Evolutionary conservation across 2,797 vertebrate species (phyloP).

Genomic region (Megaceryle alcyon): DNA sequence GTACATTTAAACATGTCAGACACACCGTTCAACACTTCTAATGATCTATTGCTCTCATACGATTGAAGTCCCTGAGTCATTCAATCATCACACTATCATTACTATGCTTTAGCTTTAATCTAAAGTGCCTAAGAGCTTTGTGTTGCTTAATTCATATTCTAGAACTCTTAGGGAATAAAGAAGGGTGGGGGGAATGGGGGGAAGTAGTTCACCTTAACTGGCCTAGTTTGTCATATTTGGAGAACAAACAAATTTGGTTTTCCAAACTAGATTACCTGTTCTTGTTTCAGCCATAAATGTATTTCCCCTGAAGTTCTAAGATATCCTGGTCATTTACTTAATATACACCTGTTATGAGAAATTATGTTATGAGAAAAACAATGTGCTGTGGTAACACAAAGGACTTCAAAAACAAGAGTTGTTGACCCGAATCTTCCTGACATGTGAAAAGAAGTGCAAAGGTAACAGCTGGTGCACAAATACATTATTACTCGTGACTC

Average conservation of each 20-base stretch:
- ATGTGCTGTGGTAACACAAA: neutral
- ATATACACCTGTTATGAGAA: neutral
- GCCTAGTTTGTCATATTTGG: neutral
- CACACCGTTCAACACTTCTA: conserved; percentile 78
- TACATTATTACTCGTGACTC: neutral
- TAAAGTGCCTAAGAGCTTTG: conserved; percentile 44
- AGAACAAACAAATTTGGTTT: neutral
- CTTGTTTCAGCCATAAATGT: neutral
- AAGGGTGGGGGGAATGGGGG: neutral
- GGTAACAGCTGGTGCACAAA: neutral
- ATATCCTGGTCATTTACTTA: neutral
- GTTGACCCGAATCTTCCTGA: neutral
- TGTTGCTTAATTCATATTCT: conserved; percentile 47
- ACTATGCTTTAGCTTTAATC: conserved; percentile 58
- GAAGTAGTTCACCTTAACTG: conserved; percentile 50
- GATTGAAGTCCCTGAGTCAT: conserved; percentile 76
- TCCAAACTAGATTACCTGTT: neutral
- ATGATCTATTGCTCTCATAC: conserved; percentile 83
- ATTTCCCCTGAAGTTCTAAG: neutral
- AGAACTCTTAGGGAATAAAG: neutral
- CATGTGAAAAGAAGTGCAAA: neutral
- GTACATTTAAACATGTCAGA: conserved; percentile 81
- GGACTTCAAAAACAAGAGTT: neutral
- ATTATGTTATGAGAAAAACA: neutral
- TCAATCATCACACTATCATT: conserved; percentile 69